Base-by-base conservation (phyloP, 1,140 invertebrate genomes). In the Pollicipes pollicipes region DNA sequence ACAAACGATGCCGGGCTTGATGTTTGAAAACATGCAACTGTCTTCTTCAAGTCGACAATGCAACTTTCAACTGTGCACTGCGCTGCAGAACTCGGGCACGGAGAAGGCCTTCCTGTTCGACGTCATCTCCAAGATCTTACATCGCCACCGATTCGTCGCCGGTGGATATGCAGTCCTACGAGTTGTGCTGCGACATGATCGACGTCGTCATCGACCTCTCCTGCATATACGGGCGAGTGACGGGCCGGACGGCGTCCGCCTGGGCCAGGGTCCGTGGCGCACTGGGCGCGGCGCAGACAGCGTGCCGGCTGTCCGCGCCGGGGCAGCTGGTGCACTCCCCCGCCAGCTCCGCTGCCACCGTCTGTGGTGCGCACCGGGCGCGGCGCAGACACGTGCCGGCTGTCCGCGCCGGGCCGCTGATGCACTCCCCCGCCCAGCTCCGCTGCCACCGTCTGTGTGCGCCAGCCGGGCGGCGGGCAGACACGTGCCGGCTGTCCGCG, bases 131-230 rank as follows among this genome's bases (percentile, higher is more conserved):
- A 99, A 99, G 83, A 99, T 99, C 73, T n/a, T 99, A 99, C 80
- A 97, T 99, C 76, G 97, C 97, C 29, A 99, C 97, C 2, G 97
- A 99, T 81, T 95, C 92, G 73, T 94, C 93, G 28, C 96, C 95
- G 24, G 96, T 99, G n/a, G 97, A 99, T 80, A 99, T 99, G 96
- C 95, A 98, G 82, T 95, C 91, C 78, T 99, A 98, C 78, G 97
- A 99, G 81, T 82, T 99, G 3, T 99, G 96, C 82, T 99, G 97
- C 85, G 97, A 99, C 83, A 99, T 99, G 96, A 98, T 99, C 75
- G 97, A 99, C 85, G 95, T 99, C 71, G 94, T 98, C 72, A 96
- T 98, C 74, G 97, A 99, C 83, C 88, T 99, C 45, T 98, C 95
- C 16, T 93, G 91, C 81, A 99, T 99, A 81, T 99, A 99, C 84